A percentile compares a stretch with the other conserved stretches of the same genome.
These are phyloP conservation scores for Cavia porcellus DNA, from an alignment of 2,113 vertebrate species.

Conservation along the genomic window DNA sequence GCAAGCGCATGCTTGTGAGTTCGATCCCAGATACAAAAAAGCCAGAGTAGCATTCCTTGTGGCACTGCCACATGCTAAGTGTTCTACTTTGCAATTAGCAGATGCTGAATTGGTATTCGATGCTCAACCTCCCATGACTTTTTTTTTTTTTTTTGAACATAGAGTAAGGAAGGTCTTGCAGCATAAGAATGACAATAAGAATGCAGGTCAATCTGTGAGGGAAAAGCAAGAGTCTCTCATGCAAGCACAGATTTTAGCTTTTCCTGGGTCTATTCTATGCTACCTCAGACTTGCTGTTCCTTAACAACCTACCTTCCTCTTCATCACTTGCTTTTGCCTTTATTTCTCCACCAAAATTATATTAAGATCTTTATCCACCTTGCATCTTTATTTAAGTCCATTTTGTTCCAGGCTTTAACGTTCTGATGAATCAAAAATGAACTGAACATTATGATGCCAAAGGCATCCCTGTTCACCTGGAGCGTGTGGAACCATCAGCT, in stretches of 20 bases:
- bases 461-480: background rate
- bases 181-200: background rate
- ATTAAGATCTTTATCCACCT: background rate
- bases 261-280: background rate
- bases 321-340: background rate
- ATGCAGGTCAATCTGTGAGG: background rate
- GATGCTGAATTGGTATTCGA: background rate
- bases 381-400: background rate
- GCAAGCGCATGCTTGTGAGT: too few species aligned
- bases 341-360: constrained; percentile 18
- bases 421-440: background rate
- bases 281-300: background rate
- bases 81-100: background rate
- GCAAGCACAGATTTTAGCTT: background rate
- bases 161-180: background rate
- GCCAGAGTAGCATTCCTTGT: background rate
- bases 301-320: background rate
- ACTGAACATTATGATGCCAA: background rate
- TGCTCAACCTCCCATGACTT: background rate
- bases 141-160: background rate
- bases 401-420: background rate
- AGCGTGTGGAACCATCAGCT: background rate
- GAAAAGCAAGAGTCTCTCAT: background rate
- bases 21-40: too few species aligned
- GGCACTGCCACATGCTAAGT: background rate